Conservation (phyloP, 2,888 invertebrate genomes). For the Dascillus cervinus region DNA sequence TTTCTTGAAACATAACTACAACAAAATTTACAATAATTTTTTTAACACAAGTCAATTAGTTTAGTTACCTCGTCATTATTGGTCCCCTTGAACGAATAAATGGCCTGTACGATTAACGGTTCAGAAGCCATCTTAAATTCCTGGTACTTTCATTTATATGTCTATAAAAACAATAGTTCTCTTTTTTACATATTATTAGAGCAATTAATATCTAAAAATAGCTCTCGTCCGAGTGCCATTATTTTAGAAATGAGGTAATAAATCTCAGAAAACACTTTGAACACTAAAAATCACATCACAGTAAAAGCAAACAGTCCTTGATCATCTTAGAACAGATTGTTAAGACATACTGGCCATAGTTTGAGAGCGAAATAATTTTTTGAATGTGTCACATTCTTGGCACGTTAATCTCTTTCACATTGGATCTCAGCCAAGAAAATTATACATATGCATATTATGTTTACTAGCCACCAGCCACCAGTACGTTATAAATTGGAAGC, state of each 20-base stretch:
- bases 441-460: constrained; percentile 12
- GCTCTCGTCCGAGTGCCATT: constrained; percentile 5
- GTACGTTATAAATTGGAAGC: no score
- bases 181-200: no score
- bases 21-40: constrained; percentile 17
- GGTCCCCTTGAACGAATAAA: constrained; percentile 89
- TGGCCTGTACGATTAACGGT: constrained; percentile 74
- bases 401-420: constrained; percentile 21
- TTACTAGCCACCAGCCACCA: no score
- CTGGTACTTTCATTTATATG: constrained; percentile 15
- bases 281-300: neutral
- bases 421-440: constrained; percentile 19
- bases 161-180: no score
- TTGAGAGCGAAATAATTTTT: constrained; percentile 30
- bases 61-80: constrained; percentile 87
- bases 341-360: constrained; percentile 8
- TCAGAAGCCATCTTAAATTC: constrained; percentile 51
- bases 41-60: neutral
- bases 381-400: constrained; percentile 43
- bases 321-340: constrained; percentile 9
- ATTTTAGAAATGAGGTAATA: constrained; percentile 4
- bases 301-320: constrained; percentile 2
- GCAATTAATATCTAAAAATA: no score
- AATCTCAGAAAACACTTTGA: constrained; percentile 4
- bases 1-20: constrained; percentile 84